Base-by-base conservation (phyloP, 2,888 invertebrate genomes). In the Cancer borealis region DNA sequence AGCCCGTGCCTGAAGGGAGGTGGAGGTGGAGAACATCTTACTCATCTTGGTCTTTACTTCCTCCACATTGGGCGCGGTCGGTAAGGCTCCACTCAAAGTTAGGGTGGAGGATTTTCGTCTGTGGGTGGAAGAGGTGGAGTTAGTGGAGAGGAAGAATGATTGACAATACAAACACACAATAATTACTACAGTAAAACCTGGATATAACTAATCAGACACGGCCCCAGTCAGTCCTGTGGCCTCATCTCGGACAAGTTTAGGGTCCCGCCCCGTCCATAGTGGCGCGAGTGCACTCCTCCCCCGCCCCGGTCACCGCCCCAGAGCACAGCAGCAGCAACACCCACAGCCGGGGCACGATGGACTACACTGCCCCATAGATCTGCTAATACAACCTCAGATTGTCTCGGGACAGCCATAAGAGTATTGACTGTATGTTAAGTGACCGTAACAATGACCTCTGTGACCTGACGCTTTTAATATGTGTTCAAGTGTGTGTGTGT, bases 321-420 rank as follows among this genome's bases (percentile, higher is more conserved):
- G 92, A 98, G 96, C 84, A 97, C 96, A 14, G 97, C 97, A 0
- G 97, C 97, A n/a, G 97, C 97, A 14, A 97, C 97, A 96, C 97
- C 96, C 39, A 98, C 97, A 92, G 97, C 96, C 39, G 97, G 97
- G 95, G 97, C 97, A 92, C 97, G 97, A 96, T 98, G 97, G 0
- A 98, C 97, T 10, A 98, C 97, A 93, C 97, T 97, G 96, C 96
- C 97, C 97, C 98, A 97, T 17, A 98, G 96, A 95, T 97, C 97
- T 92, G 97, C 97, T 95, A 98, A 96, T 95, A 98, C 97, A 49
- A 97, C 96, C 94, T 97, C 97, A 79, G 98, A 97, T 87, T 97
- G 96, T 73, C 96, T 96, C 49, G 96, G 94, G 47, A 96, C 96
- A 92, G 96, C 96, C 95, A 96, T 96, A 66, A 97, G 96, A 47